Conservation (phyloP, 2,797 vertebrate genomes). For the Loriculus beryllinus region DNA sequence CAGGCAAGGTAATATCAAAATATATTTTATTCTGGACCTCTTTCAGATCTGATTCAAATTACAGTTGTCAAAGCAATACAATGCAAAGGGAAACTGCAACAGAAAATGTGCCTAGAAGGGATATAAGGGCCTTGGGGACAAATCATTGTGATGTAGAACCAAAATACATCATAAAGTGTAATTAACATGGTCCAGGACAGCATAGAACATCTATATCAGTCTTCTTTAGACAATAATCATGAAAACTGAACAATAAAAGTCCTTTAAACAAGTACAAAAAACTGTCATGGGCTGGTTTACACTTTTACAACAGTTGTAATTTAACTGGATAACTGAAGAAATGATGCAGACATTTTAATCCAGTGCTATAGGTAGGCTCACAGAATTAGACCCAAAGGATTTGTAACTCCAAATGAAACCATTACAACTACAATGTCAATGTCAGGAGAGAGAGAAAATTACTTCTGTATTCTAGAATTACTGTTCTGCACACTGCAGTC, state of each 20-base stretch:
- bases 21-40: conserved; percentile 99
- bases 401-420: conserved; percentile 78
- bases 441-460: conserved; percentile 75
- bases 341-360: conserved; percentile 85
- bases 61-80: conserved; percentile 98
- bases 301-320: conserved; percentile 84
- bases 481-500: conserved; percentile 70
- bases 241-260: conserved; percentile 94
- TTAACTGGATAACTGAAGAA: conserved; percentile 83
- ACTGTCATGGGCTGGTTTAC: conserved; percentile 85
- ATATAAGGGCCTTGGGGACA: conserved; percentile 79
- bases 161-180: conserved; percentile 84
- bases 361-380: conserved; percentile 90
- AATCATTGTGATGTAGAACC: conserved; percentile 85
- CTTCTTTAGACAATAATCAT: conserved; percentile 89
- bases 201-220: conserved; percentile 86
- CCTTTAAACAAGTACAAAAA: conserved; percentile 93
- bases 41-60: conserved; percentile 97
- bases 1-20: conserved; percentile 94
- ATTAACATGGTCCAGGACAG: conserved; percentile 90
- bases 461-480: conserved; percentile 74
- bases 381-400: conserved; percentile 86
- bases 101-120: conserved; percentile 84
- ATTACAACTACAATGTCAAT: conserved; percentile 78
- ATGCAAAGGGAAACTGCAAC: conserved; percentile 88